These are phyloP conservation scores for Drosophila planitibia DNA, from an alignment of 2,888 invertebrate species.

Conservation along the genomic window DNA sequence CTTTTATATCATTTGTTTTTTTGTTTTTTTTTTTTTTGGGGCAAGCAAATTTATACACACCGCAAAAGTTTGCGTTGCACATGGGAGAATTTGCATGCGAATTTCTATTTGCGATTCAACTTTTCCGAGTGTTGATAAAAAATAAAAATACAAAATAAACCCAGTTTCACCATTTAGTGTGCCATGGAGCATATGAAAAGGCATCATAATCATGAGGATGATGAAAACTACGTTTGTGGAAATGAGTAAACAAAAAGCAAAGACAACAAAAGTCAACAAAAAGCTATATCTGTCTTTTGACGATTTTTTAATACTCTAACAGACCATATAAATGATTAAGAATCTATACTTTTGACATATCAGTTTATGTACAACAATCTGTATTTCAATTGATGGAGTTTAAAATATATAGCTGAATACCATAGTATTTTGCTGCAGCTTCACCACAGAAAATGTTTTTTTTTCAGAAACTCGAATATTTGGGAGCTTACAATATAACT, in stretches of 20 bases:
- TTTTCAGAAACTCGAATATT: not conserved
- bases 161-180: conserved; percentile 39
- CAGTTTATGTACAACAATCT: not conserved
- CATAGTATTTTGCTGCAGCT: not conserved
- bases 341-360: not conserved
- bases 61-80: conserved; percentile 66
- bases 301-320: conserved; percentile 1
- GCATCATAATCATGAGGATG: conserved; percentile 37
- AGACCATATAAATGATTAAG: too few species aligned
- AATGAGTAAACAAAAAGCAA: conserved; percentile 61
- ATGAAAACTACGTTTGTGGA: conserved; percentile 56
- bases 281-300: not conserved
- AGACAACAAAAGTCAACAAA: conserved; percentile 12
- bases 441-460: not conserved
- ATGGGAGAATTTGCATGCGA: conserved; percentile 69
- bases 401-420: not conserved
- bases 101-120: conserved; percentile 73
- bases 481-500: too few species aligned
- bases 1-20: conserved; percentile 18
- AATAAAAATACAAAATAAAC: conserved; percentile 38
- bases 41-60: conserved; percentile 47
- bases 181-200: conserved; percentile 8
- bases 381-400: not conserved
- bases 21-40: conserved; percentile 12
- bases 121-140: conserved; percentile 59